A percentile compares a stretch with the other conserved stretches of the same genome.
phyloP scores from a whole-genome alignment of 2,113 vertebrate species.

The Prunella himalayana region DNA sequence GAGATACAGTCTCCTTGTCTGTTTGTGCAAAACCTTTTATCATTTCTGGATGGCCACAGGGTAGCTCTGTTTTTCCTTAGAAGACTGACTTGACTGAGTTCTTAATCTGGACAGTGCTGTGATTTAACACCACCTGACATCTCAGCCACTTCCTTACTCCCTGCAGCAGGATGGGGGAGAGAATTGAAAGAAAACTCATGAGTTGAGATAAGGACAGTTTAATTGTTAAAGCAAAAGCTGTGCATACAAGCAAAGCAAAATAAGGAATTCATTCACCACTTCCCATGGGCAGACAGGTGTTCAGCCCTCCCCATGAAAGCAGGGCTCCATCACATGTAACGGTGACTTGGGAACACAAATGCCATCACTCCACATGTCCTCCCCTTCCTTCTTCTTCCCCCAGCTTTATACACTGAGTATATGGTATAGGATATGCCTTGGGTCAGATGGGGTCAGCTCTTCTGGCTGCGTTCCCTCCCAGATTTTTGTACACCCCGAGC shows the following conservation, averaged over 20 bases:
- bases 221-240: neutral
- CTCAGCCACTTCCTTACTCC: neutral
- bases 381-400: neutral
- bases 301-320: neutral
- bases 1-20: neutral
- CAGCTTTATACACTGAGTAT: neutral
- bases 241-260: neutral
- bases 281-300: neutral
- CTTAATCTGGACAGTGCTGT: neutral
- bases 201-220: neutral
- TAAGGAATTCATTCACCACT: neutral
- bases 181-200: neutral
- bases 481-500: neutral
- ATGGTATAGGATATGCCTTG: neutral
- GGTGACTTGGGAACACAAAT: neutral
- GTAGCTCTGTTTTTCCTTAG: neutral
- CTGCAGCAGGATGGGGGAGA: rapidly evolving
- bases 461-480: neutral
- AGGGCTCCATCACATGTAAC: neutral
- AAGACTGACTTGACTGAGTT: neutral
- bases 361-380: rapidly evolving
- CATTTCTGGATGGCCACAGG: neutral
- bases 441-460: neutral
- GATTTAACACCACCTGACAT: neutral
- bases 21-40: neutral